phyloP scores from a whole-genome alignment of 2,888 invertebrate species.

The Spisula subtruncata region DNA sequence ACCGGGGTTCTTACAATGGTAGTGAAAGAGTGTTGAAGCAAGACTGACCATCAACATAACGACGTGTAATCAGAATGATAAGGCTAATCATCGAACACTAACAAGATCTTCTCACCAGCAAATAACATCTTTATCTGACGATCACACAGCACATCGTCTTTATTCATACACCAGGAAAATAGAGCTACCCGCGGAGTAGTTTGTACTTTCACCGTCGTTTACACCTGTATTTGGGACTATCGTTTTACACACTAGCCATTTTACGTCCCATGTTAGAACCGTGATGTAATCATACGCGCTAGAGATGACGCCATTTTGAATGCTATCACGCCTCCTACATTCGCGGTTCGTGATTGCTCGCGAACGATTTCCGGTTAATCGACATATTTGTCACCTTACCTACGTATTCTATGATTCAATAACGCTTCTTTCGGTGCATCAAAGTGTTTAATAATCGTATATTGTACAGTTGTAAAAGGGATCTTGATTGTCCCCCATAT shows the following conservation, averaged over 20 bases:
- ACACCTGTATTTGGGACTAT: conserved; percentile 65
- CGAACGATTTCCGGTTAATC: conserved; percentile 60
- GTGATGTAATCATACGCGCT: conserved; percentile 66
- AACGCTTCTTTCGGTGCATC: conserved; percentile 14
- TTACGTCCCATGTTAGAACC: conserved; percentile 47
- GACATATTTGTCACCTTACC: conserved; percentile 32
- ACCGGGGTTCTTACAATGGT: conserved; percentile 63
- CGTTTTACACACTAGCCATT: conserved; percentile 59
- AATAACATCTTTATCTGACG: conserved; percentile 63
- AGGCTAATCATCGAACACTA: conserved; percentile 71
- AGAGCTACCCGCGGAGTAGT: conserved; percentile 46
- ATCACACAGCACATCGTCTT: conserved; percentile 50
- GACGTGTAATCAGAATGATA: conserved; percentile 68
- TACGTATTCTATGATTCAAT: background rate
- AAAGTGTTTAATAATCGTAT: background rate
- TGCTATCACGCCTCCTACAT: conserved; percentile 48
- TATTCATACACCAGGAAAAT: conserved; percentile 51
- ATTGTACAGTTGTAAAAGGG: background rate
- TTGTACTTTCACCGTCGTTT: conserved; percentile 55
- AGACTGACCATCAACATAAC: conserved; percentile 64
- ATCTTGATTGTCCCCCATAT: background rate
- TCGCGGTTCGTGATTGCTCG: conserved; percentile 35
- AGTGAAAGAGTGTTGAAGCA: conserved; percentile 62
- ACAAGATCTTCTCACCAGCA: conserved; percentile 71
- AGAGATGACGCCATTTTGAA: conserved; percentile 66